phyloP scores from a whole-genome alignment of 2,113 vertebrate species.

The Rhinoderma darwinii region DNA sequence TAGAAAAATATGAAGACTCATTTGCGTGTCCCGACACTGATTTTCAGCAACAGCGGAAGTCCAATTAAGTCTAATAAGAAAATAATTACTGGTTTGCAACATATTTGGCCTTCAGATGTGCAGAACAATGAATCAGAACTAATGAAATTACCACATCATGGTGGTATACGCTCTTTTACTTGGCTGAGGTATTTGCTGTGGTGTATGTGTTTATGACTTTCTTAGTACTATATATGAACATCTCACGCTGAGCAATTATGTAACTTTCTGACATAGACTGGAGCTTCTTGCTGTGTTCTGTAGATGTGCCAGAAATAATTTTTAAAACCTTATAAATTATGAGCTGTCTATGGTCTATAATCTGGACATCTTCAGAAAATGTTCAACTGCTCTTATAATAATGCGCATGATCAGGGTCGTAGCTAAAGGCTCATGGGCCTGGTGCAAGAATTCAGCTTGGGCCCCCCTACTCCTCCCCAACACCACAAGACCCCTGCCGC shows the following conservation, averaged over 20 bases:
- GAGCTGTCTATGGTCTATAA: not conserved
- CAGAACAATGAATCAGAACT: not conserved
- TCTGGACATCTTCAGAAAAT: not conserved
- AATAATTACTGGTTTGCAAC: constrained; percentile 17
- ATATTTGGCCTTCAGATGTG: not conserved
- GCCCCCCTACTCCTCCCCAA: no score
- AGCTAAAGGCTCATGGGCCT: no score
- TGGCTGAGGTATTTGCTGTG: not conserved
- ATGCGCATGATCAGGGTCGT: not conserved
- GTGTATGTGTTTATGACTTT: not conserved
- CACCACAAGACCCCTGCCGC: no score
- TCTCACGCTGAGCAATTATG: not conserved
- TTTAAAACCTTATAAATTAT: not conserved
- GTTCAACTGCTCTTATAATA: not conserved
- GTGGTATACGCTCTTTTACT: not conserved
- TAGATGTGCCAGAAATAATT: not conserved
- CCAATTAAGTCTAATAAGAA: constrained; percentile 15
- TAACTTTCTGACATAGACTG: not conserved
- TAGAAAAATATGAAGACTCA: not conserved
- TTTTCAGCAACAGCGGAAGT: not conserved
- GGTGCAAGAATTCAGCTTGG: no score
- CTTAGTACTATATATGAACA: not conserved
- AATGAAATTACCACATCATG: constrained; percentile 12
- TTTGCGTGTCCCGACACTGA: not conserved
- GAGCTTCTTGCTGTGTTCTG: not conserved